A percentile compares a stretch with the other conserved stretches of the same genome.
Conservation (phyloP, 2,797 vertebrate species). For the Fistularia commersonii region DNA sequence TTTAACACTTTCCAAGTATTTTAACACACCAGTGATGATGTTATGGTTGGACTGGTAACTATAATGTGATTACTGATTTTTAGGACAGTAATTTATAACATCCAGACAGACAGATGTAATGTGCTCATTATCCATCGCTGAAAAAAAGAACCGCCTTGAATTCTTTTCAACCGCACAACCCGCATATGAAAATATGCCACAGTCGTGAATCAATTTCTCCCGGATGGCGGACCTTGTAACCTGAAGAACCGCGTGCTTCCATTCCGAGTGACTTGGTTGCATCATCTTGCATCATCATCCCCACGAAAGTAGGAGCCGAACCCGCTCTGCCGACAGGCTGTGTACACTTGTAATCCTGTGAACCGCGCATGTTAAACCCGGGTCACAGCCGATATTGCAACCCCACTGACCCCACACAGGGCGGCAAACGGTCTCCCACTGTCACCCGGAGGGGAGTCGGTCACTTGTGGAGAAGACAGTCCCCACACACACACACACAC, state of each 20-base stretch:
- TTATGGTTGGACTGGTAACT: too few relatives aligned
- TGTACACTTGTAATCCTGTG: slow-evolving; percentile 50
- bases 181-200: too few relatives aligned
- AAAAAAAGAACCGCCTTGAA: too few relatives aligned
- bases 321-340: slow-evolving; percentile 45
- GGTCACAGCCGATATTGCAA: slow-evolving; percentile 56
- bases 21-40: too few relatives aligned
- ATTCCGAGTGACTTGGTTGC: slow-evolving; percentile 60
- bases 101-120: too few relatives aligned
- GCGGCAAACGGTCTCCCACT: slow-evolving; percentile 55
- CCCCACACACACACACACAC: neutral
- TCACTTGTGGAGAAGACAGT: slow-evolving; percentile 23
- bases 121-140: too few relatives aligned
- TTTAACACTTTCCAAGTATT: too few relatives aligned
- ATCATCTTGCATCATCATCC: slow-evolving; percentile 67
- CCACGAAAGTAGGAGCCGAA: slow-evolving; percentile 22
- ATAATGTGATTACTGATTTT: too few relatives aligned
- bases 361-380: slow-evolving; percentile 39
- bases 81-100: too few relatives aligned
- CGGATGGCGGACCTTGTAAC: slow-evolving; percentile 38
- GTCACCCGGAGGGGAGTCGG: slow-evolving; percentile 51
- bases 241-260: slow-evolving; percentile 32
- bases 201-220: slow-evolving; percentile 27
- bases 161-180: too few relatives aligned
- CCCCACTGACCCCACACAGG: slow-evolving; percentile 53